These are phyloP conservation scores for Gnathonemus echidnorhynchus DNA, from an alignment of 2,113 vertebrate genomes.

Conservation along the genomic window DNA sequence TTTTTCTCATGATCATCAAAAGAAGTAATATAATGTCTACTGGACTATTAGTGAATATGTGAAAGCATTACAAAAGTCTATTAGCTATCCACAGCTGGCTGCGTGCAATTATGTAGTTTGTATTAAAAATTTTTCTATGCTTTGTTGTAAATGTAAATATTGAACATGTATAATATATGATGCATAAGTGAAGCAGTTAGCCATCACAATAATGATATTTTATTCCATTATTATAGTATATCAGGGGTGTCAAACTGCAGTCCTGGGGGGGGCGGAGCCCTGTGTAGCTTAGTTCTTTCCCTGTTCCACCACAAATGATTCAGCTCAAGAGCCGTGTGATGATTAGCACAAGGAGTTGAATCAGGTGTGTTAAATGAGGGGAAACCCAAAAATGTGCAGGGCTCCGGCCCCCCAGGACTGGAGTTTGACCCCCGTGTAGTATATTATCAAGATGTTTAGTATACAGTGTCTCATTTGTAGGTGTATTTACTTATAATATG, in stretches of 20 bases:
- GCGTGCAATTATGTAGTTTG: neutral
- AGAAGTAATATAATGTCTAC: neutral
- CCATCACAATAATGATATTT: neutral
- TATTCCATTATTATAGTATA: neutral
- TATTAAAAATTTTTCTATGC: neutral
- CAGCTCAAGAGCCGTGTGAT: too few relatives aligned
- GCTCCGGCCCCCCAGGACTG: too few relatives aligned
- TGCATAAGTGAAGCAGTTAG: neutral
- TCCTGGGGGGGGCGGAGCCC: too few relatives aligned
- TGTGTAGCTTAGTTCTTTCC: too few relatives aligned
- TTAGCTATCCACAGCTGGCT: neutral
- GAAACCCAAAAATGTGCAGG: too few relatives aligned
- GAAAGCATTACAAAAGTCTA: neutral
- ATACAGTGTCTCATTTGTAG: neutral
- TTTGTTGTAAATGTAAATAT: neutral
- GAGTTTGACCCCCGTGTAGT: too few relatives aligned
- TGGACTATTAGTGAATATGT: neutral
- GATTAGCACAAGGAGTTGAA: too few relatives aligned
- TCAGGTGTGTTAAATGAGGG: too few relatives aligned
- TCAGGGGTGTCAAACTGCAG: too few relatives aligned
- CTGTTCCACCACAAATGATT: too few relatives aligned
- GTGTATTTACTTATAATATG: neutral
- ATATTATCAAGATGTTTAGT: neutral
- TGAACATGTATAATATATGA: neutral
- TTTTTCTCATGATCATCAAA: constrained; percentile 3